Evolutionary conservation across 2,113 vertebrate genomes (phyloP).

Genomic region (Macrotus californicus): DNA sequence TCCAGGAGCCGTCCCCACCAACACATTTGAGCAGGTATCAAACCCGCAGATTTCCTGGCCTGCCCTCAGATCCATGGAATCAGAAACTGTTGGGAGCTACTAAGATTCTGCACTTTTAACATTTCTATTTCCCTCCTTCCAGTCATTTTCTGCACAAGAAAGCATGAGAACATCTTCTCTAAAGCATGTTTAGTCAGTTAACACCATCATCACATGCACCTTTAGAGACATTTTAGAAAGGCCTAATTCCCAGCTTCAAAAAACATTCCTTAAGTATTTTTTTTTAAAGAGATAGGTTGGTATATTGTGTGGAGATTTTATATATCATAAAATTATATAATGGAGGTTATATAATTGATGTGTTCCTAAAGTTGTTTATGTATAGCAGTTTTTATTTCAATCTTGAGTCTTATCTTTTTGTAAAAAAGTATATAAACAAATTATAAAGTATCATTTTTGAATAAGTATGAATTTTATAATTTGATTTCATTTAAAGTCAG

Average conservation of each 20-base stretch:
- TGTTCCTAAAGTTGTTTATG: background rate
- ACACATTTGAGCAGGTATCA: background rate
- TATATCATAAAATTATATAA: background rate
- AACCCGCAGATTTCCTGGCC: conserved; percentile 12
- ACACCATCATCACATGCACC: background rate
- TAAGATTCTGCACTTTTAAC: conserved; percentile 15
- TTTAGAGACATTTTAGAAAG: background rate
- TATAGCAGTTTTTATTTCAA: background rate
- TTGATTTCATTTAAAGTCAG: conserved; percentile 19
- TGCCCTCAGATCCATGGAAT: background rate
- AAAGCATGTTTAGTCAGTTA: background rate
- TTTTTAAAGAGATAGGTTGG: background rate
- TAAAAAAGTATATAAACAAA: background rate
- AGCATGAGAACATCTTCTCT: background rate
- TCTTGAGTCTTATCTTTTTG: background rate
- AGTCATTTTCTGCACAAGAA: background rate
- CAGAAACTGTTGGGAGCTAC: background rate
- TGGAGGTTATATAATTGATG: background rate
- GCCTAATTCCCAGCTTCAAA: background rate
- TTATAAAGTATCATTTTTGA: background rate
- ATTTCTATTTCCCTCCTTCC: background rate
- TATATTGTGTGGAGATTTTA: background rate
- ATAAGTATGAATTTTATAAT: background rate
- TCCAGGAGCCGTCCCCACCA: background rate
- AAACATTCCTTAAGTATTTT: background rate